Evolutionary conservation across 2,888 invertebrate genomes (phyloP), one percentile per base, ranked within the genome.

Genomic region (Stenodera caucasica): DNA sequence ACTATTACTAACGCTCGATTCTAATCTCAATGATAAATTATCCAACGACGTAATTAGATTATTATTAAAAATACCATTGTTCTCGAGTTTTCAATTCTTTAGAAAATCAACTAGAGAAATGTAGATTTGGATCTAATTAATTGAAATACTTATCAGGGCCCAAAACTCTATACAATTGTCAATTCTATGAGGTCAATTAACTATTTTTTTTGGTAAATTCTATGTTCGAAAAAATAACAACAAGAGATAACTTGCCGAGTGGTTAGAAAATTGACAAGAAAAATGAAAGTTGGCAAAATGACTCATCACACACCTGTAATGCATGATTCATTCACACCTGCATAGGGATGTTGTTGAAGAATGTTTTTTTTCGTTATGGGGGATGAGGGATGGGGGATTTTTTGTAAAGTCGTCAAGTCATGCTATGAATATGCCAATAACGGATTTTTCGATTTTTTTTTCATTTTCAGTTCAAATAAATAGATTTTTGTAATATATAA

Each of bases 291-390:
- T 49, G 33, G 60, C 55, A 51, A 60, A 60, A 54, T 60, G 60
- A 60, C 50, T 60, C 60, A 60, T 57, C 57, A 52, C 30, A 57
- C 60, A 60, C 60, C 60, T 60, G 60, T 57, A 52, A 55, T 53
- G 60, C 21, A 61, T 61, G 61, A 61, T 55, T 61, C 61, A 61
- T 55, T 58, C 51, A 57, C 57, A 61, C 61, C 61, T 61, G 61
- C 57, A 58, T 58, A 58, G 57, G 40, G 40, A 40, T 40, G 40
- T 40, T 40, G 40, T 40, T 40, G 21, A 40, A 40, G 40, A 40
- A 40, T 40, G 40, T 40, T 40, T 40, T 40, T 21, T 26, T 26
- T 26, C 5, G 26, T 26, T 40, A 18, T 18, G 40, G 40, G 40
- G 2, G 8, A 40, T 21, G 40, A 12, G 40, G 40, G 40, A 40